phyloP scores from a whole-genome alignment of 2,888 invertebrate species.

The Pachydiplax longipennis region DNA sequence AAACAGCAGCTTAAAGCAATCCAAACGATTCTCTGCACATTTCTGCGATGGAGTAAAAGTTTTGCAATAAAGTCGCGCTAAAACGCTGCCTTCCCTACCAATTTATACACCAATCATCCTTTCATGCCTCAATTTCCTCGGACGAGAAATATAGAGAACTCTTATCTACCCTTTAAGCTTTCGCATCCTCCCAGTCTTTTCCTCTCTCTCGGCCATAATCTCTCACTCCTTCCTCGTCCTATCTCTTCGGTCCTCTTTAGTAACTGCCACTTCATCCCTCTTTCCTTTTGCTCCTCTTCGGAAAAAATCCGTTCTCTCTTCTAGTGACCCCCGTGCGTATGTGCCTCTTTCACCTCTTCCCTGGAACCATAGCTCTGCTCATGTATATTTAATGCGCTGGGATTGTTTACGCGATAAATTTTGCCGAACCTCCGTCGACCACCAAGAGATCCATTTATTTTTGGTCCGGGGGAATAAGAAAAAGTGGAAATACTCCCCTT shows the following conservation, averaged over 20 bases:
- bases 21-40: no score
- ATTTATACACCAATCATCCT: no score
- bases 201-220: neutral
- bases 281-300: neutral
- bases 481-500: neutral
- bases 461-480: neutral
- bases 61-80: no score
- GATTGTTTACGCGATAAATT: neutral
- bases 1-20: no score
- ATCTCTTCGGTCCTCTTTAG: neutral
- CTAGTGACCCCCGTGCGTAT: neutral
- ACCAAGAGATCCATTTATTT: no score
- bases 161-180: neutral
- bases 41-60: no score
- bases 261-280: neutral
- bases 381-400: neutral
- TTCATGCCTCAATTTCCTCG: no score
- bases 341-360: neutral
- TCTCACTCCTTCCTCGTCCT: neutral
- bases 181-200: neutral
- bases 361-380: neutral
- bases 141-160: neutral
- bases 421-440: neutral
- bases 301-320: neutral
- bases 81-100: no score